Evolutionary conservation across 2,113 vertebrate species (phyloP).

Genomic region (Murina feae): DNA sequence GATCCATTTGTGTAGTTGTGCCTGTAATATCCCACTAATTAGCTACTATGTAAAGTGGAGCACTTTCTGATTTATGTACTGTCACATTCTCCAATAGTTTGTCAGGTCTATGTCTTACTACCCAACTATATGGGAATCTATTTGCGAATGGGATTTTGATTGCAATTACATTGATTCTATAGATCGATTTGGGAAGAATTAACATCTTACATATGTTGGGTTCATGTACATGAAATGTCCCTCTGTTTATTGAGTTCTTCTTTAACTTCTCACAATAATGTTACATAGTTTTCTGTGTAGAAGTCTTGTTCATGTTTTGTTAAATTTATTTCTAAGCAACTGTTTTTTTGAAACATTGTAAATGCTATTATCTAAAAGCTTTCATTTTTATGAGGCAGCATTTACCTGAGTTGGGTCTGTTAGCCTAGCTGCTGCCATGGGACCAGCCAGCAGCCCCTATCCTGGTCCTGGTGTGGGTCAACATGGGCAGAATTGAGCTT

Average conservation of each 20-base stretch:
- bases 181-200: not conserved
- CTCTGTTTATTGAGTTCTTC: not conserved
- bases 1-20: not conserved
- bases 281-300: not conserved
- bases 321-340: conserved; percentile 3
- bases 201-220: not conserved
- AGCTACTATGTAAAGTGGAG: not conserved
- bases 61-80: not conserved
- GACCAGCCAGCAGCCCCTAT: not conserved
- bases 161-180: not conserved
- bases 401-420: not conserved
- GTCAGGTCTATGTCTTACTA: not conserved
- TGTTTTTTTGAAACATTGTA: not conserved
- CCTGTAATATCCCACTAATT: accelerated
- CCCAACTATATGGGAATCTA: not conserved
- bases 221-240: not conserved
- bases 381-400: not conserved
- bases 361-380: not conserved
- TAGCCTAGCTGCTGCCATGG: not conserved
- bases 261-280: not conserved
- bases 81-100: not conserved
- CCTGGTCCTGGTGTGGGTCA: not conserved
- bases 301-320: not conserved
- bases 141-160: not conserved
- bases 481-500: not conserved